phyloP scores from a whole-genome alignment of 2,797 vertebrate species.

The Scarus forsteni region DNA sequence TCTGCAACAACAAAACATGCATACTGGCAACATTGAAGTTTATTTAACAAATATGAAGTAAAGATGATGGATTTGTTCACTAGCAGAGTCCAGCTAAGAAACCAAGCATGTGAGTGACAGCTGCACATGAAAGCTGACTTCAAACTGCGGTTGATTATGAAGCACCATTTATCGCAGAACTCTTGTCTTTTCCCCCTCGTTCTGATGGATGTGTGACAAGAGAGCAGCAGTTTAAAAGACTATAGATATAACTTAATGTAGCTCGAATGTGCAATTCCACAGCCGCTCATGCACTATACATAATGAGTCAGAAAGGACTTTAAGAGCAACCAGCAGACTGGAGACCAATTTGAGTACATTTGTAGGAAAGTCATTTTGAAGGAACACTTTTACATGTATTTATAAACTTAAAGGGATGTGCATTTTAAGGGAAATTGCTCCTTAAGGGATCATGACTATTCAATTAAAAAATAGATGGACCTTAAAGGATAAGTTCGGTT shows the following conservation, averaged over 20 bases:
- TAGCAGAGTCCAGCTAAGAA: constrained; percentile 11
- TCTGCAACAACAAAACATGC: constrained; percentile 4
- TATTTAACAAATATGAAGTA: constrained; percentile 45
- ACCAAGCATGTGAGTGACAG: constrained; percentile 37
- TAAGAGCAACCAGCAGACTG: not conserved
- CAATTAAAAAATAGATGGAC: no score
- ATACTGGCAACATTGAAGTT: constrained; percentile 8
- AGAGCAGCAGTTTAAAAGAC: not conserved
- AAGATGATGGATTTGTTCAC: constrained; percentile 7
- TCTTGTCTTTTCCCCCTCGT: not conserved
- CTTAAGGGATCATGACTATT: no score
- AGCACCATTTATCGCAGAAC: constrained; percentile 8
- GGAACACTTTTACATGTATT: no score
- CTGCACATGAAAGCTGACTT: constrained; percentile 24
- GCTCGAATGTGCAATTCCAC: constrained; percentile 7
- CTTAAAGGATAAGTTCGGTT: no score
- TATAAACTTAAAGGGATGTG: no score
- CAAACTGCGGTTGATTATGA: constrained; percentile 13
- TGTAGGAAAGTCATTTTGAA: no score
- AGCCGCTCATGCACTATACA: not conserved
- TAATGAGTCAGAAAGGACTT: not conserved
- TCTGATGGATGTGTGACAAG: constrained; percentile 3
- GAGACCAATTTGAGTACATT: no score
- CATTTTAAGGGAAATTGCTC: no score
- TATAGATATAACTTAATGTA: not conserved